Evolutionary conservation across 2,888 invertebrate species (phyloP).

Genomic region (Caenorhabditis imperialis): DNA sequence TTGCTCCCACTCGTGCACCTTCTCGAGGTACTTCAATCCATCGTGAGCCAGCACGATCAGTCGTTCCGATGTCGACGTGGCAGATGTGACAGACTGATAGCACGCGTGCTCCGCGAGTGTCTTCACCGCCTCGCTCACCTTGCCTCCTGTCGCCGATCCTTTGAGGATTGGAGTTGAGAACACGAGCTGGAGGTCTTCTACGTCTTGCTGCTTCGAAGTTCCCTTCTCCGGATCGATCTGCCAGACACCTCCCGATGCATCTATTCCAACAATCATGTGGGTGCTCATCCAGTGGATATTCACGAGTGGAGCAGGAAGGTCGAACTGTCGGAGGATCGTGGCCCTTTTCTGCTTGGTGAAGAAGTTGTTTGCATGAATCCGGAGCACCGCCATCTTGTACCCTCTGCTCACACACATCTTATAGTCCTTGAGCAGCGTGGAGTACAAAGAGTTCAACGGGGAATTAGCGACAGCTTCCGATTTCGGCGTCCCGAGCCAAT

Average conservation of each 20-base stretch:
- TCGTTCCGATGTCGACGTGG: slow-evolving; percentile 45
- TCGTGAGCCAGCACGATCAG: slow-evolving; percentile 63
- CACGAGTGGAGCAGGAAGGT: slow-evolving; percentile 29
- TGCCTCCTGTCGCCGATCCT: slow-evolving; percentile 89
- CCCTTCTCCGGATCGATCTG: slow-evolving; percentile 60
- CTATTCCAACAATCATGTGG: slow-evolving; percentile 46
- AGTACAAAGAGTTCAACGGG: slow-evolving; percentile 21
- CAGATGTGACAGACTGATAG: slow-evolving; percentile 64
- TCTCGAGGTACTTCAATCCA: slow-evolving; percentile 57
- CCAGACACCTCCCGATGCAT: slow-evolving; percentile 45
- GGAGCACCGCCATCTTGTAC: slow-evolving; percentile 25
- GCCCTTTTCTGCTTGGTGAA: slow-evolving; percentile 49
- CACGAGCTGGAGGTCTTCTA: slow-evolving; percentile 77
- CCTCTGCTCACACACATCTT: slow-evolving; percentile 42
- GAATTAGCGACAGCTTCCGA: slow-evolving; percentile 8
- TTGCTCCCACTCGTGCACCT: slow-evolving; percentile 67
- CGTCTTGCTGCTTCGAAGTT: slow-evolving; percentile 75
- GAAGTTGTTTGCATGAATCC: slow-evolving; percentile 37
- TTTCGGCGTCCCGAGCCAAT: slow-evolving; percentile 81
- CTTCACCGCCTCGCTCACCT: slow-evolving; percentile 87
- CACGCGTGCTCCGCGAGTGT: slow-evolving; percentile 74
- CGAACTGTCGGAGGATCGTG: slow-evolving; percentile 25
- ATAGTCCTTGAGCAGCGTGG: slow-evolving; percentile 27
- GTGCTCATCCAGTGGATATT: slow-evolving; percentile 46
- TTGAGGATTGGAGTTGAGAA: slow-evolving; percentile 80